Evolutionary conservation across 2,888 invertebrate species (phyloP).

Genomic region (Oxystoma pomonae): DNA sequence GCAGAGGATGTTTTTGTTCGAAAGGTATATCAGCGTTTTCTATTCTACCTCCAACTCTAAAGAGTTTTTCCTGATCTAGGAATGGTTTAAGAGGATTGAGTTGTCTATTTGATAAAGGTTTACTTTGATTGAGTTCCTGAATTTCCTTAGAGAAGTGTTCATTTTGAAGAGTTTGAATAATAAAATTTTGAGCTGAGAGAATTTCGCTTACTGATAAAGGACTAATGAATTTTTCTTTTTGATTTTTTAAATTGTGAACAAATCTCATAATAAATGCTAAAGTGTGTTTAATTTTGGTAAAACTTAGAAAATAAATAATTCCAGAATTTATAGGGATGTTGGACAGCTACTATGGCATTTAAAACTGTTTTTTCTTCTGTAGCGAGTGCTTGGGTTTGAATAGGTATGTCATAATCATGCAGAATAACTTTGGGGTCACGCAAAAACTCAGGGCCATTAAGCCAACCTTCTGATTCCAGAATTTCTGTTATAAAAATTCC

Average conservation of each 20-base stretch:
- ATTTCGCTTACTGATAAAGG: constrained; percentile 13
- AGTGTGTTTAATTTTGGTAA: no score
- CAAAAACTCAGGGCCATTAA: constrained; percentile 12
- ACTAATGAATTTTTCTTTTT: no score
- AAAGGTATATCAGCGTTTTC: constrained; percentile 15
- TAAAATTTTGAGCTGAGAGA: background rate
- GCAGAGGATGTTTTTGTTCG: constrained; percentile 19
- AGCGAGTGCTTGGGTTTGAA: background rate
- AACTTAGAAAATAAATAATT: constrained; percentile 7
- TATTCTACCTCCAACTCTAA: constrained; percentile 23
- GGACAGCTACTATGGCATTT: background rate
- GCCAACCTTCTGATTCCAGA: constrained; percentile 4
- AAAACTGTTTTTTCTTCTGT: background rate
- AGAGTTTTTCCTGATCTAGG: constrained; percentile 9
- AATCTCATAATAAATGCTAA: no score
- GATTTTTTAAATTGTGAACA: no score
- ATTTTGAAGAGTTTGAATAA: constrained; percentile 13
- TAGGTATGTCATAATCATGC: background rate
- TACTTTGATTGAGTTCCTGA: constrained; percentile 6
- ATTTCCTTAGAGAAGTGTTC: constrained; percentile 16
- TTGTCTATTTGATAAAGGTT: constrained; percentile 15
- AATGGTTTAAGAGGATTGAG: constrained; percentile 19
- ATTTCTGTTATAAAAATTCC: constrained; percentile 6
- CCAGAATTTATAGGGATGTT: constrained; percentile 7
- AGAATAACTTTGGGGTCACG: background rate